Conservation (phyloP, 2,888 invertebrate species). For the Rugalucina vietnamica region DNA sequence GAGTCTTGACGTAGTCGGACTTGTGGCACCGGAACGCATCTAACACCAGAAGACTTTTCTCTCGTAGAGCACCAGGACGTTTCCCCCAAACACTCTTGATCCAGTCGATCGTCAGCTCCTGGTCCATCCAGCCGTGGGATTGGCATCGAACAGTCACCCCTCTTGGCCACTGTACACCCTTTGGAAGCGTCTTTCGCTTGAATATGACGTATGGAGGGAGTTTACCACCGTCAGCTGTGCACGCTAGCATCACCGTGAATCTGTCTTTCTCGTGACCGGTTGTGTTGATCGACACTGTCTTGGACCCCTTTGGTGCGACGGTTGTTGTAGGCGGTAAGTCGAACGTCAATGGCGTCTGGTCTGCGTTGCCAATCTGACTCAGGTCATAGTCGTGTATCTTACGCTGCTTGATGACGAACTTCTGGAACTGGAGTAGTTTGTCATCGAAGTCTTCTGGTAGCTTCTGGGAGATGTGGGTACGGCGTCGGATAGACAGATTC, state of each 20-base stretch:
- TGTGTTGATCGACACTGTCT: slow-evolving; percentile 23
- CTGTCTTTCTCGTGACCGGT: slow-evolving; percentile 41
- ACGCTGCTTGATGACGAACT: neutral
- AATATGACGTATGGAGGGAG: slow-evolving; percentile 37
- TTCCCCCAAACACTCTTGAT: no score
- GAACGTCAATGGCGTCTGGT: slow-evolving; percentile 44
- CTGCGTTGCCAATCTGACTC: slow-evolving; percentile 42
- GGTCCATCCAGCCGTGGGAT: slow-evolving; percentile 39
- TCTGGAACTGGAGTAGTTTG: slow-evolving; percentile 11
- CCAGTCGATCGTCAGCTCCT: neutral
- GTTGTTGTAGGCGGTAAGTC: slow-evolving; percentile 28
- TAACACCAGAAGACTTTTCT: neutral
- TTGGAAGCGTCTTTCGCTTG: slow-evolving; percentile 32
- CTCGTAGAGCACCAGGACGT: no score
- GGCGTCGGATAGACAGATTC: slow-evolving; percentile 27
- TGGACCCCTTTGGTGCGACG: slow-evolving; percentile 1
- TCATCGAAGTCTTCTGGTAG: slow-evolving; percentile 39
- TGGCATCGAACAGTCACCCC: slow-evolving; percentile 18
- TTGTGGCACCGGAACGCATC: slow-evolving; percentile 1
- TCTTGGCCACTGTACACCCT: neutral
- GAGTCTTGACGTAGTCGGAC: no score
- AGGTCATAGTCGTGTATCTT: neutral
- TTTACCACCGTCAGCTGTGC: slow-evolving; percentile 39
- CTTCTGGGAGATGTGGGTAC: slow-evolving; percentile 36
- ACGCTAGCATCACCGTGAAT: slow-evolving; percentile 33